Conservation (phyloP, 1,140 invertebrate genomes). For the Scaptodrosophila lebanonensis region DNA sequence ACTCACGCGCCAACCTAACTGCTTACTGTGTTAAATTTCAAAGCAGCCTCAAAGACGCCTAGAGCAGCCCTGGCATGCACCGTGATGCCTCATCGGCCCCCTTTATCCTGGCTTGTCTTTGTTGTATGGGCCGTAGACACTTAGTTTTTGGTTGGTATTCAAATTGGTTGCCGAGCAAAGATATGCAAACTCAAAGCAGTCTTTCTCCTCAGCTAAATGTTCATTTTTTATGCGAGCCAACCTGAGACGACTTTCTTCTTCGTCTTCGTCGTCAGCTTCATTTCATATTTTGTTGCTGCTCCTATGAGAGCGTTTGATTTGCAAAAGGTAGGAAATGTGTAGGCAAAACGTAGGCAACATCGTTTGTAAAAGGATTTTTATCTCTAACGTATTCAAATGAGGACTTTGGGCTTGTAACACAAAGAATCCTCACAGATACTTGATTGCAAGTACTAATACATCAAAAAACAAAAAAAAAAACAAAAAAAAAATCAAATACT, state of each 20-base stretch:
- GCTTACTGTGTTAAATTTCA: constrained; percentile 36
- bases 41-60: constrained; percentile 5
- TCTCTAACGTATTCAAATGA: no score
- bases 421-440: no score
- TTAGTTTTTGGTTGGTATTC: constrained; percentile 43
- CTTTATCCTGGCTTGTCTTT: no score
- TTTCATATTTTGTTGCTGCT: no score
- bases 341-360: constrained; percentile 48
- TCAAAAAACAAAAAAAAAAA: no score
- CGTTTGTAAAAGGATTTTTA: constrained; percentile 61
- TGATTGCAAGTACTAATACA: no score
- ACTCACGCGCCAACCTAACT: no score
- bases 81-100: neutral
- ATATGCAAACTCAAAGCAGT: constrained; percentile 69
- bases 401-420: no score
- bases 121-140: no score
- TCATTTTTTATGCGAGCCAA: constrained; percentile 26
- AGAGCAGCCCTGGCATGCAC: neutral
- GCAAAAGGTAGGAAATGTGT: constrained; percentile 27
- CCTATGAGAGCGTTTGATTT: constrained; percentile 29
- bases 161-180: constrained; percentile 65
- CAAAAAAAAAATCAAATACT: no score
- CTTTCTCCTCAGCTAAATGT: constrained; percentile 26
- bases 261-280: no score
- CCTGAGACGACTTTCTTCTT: no score